A percentile compares a stretch with the other conserved stretches of the same genome.
phyloP scores from a whole-genome alignment of 2,113 vertebrate genomes.

The Eretmochelys imbricata region DNA sequence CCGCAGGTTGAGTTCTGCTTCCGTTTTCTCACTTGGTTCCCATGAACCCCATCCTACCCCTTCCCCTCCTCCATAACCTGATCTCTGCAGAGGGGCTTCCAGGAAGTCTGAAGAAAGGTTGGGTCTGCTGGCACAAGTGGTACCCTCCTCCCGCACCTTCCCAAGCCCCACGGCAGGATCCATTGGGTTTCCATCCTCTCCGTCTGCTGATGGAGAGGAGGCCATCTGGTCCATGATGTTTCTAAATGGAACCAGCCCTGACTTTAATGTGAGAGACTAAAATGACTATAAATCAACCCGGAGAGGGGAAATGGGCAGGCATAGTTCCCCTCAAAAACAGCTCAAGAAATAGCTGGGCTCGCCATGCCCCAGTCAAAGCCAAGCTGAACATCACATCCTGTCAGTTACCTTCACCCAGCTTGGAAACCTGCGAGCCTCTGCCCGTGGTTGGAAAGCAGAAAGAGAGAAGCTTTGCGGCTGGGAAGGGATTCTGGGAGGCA shows the following conservation, averaged over 20 bases:
- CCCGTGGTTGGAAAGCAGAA: background rate
- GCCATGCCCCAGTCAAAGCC: background rate
- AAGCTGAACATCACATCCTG: background rate
- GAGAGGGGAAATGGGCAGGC: background rate
- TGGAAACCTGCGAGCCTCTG: background rate
- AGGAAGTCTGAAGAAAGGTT: background rate
- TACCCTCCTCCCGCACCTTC: background rate
- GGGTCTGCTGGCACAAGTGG: background rate
- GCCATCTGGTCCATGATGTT: rapidly evolving
- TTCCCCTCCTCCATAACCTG: background rate
- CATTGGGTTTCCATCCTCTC: background rate
- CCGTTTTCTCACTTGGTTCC: background rate
- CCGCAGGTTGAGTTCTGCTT: background rate
- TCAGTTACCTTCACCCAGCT: background rate
- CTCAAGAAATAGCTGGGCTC: background rate
- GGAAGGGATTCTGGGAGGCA: background rate
- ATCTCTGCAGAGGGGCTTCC: background rate
- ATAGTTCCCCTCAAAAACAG: background rate
- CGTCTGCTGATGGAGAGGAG: background rate
- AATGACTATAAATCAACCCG: background rate
- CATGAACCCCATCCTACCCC: background rate
- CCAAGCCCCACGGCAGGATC: too few species aligned
- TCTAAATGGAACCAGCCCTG: background rate
- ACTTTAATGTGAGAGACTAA: background rate
- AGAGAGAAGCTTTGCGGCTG: background rate